A percentile compares a stretch with the other conserved stretches of the same genome.
Conservation (phyloP, 2,888 invertebrate species). For the Brenthis daphne region DNA sequence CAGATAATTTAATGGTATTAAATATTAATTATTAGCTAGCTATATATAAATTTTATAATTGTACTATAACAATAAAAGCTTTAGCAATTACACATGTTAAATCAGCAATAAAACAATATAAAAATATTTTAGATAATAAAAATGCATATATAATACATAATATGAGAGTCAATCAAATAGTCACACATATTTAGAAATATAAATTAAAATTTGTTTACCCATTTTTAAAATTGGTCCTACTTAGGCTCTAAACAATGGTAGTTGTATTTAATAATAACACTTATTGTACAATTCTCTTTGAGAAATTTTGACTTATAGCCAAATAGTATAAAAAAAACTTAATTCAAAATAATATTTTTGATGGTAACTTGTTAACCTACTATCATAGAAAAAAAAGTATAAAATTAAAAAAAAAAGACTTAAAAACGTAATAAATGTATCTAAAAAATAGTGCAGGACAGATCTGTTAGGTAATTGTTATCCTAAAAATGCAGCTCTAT, state of each 20-base stretch:
- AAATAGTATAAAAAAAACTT: conserved; percentile 7
- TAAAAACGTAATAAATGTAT: background rate
- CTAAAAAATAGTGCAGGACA: conserved; percentile 14
- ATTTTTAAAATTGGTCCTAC: conserved; percentile 16
- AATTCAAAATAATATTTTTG: conserved; percentile 8
- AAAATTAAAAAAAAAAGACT: conserved; percentile 1
- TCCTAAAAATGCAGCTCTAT: conserved; percentile 15
- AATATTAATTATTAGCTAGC: too few relatives aligned
- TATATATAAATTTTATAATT: too few relatives aligned
- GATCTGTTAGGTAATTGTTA: conserved; percentile 4
- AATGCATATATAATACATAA: conserved; percentile 10
- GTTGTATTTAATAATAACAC: conserved; percentile 1
- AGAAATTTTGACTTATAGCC: conserved; percentile 25
- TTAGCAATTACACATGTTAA: background rate
- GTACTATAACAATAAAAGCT: too few relatives aligned
- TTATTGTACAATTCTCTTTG: conserved; percentile 20
- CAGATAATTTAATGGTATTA: too few relatives aligned
- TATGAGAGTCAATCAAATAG: conserved; percentile 1
- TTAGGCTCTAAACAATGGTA: conserved; percentile 4
- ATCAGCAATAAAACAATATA: conserved; percentile 9
- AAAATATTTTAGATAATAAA: conserved; percentile 7
- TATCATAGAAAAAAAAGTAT: background rate
- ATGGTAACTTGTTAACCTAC: conserved; percentile 7
- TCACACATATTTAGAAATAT: background rate
- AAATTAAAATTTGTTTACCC: background rate